phyloP scores from a whole-genome alignment of 2,888 invertebrate genomes.

The Hirtodrosophila alboralis region DNA sequence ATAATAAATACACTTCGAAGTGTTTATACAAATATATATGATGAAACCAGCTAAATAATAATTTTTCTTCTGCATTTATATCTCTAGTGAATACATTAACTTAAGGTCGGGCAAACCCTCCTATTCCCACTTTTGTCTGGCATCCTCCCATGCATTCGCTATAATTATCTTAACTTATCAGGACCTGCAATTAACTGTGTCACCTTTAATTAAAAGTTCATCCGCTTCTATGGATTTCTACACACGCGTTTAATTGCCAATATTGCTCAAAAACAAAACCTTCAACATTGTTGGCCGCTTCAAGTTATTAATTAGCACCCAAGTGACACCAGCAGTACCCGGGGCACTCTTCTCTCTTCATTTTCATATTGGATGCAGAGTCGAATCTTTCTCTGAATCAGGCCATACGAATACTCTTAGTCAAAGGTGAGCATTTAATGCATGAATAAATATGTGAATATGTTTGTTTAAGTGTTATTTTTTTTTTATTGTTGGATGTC shows the following conservation, averaged over 20 bases:
- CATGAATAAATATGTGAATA: slow-evolving; percentile 5
- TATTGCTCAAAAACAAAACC: slow-evolving; percentile 10
- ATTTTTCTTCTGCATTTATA: no score
- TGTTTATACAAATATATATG: no score
- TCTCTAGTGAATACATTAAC: no score
- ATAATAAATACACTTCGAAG: no score
- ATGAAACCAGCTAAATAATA: no score
- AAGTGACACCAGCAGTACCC: slow-evolving; percentile 13
- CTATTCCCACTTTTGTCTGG: no score
- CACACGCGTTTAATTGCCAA: slow-evolving; percentile 7
- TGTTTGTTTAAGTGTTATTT: not conserved
- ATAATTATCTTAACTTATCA: no score
- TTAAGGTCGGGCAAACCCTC: no score
- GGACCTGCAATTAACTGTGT: slow-evolving; percentile 1
- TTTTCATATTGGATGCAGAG: no score
- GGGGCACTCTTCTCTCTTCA: not conserved
- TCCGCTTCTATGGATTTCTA: slow-evolving; percentile 3
- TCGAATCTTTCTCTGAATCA: not conserved
- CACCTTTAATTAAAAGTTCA: slow-evolving; percentile 8
- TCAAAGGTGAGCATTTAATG: slow-evolving; percentile 2
- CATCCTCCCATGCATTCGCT: no score
- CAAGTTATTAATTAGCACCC: slow-evolving; percentile 19
- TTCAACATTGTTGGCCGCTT: slow-evolving; percentile 3
- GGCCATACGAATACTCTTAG: not conserved
- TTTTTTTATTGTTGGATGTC: not conserved